These are phyloP conservation scores for Turdus rufiventris DNA, from an alignment of 2,113 vertebrate genomes.

Conservation along the genomic window DNA sequence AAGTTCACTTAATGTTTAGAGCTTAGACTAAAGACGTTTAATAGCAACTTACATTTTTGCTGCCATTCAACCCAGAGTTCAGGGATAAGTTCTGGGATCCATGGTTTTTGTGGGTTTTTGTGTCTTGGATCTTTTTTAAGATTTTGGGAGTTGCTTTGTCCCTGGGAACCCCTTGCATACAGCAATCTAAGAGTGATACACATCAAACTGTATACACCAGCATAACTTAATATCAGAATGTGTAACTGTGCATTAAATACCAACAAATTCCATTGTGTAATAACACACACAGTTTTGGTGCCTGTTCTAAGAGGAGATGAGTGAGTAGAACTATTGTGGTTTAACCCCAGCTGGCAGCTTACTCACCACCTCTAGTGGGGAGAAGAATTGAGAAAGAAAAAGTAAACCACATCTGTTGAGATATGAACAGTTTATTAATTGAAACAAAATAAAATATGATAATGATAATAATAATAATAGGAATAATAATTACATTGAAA, in stretches of 20 bases:
- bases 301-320: background rate
- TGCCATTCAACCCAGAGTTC: background rate
- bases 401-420: rapidly evolving
- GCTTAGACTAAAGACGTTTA: background rate
- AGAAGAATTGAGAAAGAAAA: background rate
- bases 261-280: background rate
- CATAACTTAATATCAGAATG: background rate
- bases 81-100: background rate
- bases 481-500: background rate
- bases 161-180: background rate
- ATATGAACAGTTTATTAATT: background rate
- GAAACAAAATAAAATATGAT: background rate
- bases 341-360: background rate
- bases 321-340: background rate
- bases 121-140: background rate
- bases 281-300: background rate
- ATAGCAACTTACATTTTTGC: background rate
- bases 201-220: background rate
- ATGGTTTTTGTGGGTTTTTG: rapidly evolving
- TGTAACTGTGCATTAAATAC: background rate
- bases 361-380: background rate
- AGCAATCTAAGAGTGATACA: background rate
- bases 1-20: background rate
- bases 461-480: background rate
- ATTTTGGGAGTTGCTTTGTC: background rate